A percentile compares a stretch with the other conserved stretches of the same genome.
These are phyloP conservation scores for Xylocampa areola DNA, from an alignment of 2,888 invertebrate species.

Conservation along the genomic window DNA sequence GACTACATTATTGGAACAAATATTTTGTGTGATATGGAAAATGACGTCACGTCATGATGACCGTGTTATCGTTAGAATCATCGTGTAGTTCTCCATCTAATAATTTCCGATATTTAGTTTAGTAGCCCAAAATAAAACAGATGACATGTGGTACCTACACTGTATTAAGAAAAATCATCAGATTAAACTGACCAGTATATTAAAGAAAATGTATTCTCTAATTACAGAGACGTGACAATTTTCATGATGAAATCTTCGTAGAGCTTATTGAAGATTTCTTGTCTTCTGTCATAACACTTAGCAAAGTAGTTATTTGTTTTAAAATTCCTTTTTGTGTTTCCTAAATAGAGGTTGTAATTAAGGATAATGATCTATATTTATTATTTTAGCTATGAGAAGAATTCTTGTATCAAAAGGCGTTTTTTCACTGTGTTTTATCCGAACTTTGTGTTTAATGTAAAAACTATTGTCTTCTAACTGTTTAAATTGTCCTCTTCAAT, in stretches of 20 bases:
- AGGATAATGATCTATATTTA: slow-evolving; percentile 6
- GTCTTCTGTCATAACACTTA: slow-evolving; percentile 7
- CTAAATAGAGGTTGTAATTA: slow-evolving; percentile 9
- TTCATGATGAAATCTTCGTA: slow-evolving; percentile 21
- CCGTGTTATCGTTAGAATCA: slow-evolving; percentile 24
- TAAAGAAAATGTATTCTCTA: slow-evolving; percentile 41
- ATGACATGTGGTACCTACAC: slow-evolving; percentile 38
- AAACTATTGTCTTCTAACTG: neutral
- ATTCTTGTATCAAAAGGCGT: neutral
- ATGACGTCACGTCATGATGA: slow-evolving; percentile 8
- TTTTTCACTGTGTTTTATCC: neutral
- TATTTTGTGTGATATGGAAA: neutral
- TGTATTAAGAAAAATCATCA: slow-evolving; percentile 8
- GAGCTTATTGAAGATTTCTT: slow-evolving; percentile 8
- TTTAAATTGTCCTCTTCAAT: neutral
- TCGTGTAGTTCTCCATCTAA: slow-evolving; percentile 26
- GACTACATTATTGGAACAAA: neutral
- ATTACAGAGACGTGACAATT: slow-evolving; percentile 34
- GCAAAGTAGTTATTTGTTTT: slow-evolving; percentile 16
- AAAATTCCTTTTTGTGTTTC: slow-evolving; percentile 6
- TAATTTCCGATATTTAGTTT: slow-evolving; percentile 40
- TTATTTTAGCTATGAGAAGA: neutral
- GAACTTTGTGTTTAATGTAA: neutral
- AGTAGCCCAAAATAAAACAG: slow-evolving; percentile 37
- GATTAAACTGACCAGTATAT: slow-evolving; percentile 20